Evolutionary conservation across 2,113 vertebrate genomes (phyloP), one percentile per base, ranked within the genome.

Genomic region (Mesembrinibis cayennensis): DNA sequence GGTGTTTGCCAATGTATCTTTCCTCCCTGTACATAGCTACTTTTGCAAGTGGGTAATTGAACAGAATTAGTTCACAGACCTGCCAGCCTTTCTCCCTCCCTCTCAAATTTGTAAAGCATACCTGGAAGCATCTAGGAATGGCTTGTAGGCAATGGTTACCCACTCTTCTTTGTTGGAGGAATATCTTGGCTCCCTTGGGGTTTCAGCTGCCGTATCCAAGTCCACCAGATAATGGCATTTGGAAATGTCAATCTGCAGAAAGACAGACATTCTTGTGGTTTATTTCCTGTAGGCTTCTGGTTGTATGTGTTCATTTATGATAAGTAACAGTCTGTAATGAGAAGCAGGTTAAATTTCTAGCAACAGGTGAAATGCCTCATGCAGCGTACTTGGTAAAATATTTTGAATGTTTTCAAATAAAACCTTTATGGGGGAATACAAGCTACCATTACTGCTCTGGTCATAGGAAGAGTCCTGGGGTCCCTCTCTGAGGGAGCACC

Each of bases 161-260:
- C 99, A 99, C 53, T 99, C 99, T 15, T 99, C 99, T 90, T 97
- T 99, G 96, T 97, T 98, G 61, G 99, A 97, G 13, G 99, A 98
- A 47, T 99, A 99, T 34, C 98, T 98, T 1, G 99, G 99, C 96
- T 99, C 99, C 65, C 98, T 98, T 0, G 97, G 97, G 9, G 97
- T 97, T 97, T 99, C 99, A 10, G 89, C 78, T 7, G 97, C 97
- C 6, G 97, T 98, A 83, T 99, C 99, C 87, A 99, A 93, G 96
- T 99, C 99, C 91, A 99, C 99, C 94, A 99, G 97, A 96, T 99
- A 99, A 96, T 99, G 99, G 95, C 99, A 99, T 49, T 98, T 99
- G 71, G 97, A 98, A 95, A 99, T 91, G 84, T 99, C 99, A 58
- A 99, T 90, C 99, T 99, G 97, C 61, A 97, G 65, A 23, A 55